Percentiles rank a stretch among this genome's conserved stretches.
Evolutionary conservation across 2,888 invertebrate species (phyloP).

Genomic region (Lamellibrachia columna): DNA sequence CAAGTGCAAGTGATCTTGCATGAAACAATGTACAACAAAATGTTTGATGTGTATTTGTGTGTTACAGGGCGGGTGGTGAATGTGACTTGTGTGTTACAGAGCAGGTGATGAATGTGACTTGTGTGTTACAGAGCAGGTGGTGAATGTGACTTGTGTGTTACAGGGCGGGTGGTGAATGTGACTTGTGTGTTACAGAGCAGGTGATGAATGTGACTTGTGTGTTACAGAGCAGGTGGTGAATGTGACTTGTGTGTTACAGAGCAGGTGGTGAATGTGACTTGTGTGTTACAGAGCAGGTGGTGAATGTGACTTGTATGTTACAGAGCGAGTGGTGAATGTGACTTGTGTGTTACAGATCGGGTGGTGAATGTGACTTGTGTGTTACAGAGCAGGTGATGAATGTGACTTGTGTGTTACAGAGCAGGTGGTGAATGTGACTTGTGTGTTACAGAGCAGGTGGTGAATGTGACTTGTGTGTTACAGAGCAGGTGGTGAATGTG

Average conservation of each 20-base stretch:
- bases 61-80: neutral
- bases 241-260: slow-evolving; percentile 68
- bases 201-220: slow-evolving; percentile 73
- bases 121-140: slow-evolving; percentile 77
- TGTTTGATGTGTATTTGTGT: neutral
- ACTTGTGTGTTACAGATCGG: too few relatives aligned
- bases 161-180: neutral
- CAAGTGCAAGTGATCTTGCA: neutral
- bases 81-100: neutral
- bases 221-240: neutral
- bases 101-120: neutral
- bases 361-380: neutral
- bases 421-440: neutral
- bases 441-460: slow-evolving; percentile 77
- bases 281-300: neutral
- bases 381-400: slow-evolving; percentile 79
- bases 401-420: slow-evolving; percentile 61
- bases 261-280: slow-evolving; percentile 77
- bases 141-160: slow-evolving; percentile 69
- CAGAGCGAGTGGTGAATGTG: slow-evolving; percentile 82
- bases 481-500: neutral
- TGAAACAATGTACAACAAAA: neutral
- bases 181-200: slow-evolving; percentile 73
- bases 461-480: slow-evolving; percentile 69
- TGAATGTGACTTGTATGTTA: neutral